Percentiles rank a stretch among this genome's conserved stretches.
These are phyloP conservation scores for Arge pagana DNA, from an alignment of 2,888 invertebrate species.

Conservation along the genomic window DNA sequence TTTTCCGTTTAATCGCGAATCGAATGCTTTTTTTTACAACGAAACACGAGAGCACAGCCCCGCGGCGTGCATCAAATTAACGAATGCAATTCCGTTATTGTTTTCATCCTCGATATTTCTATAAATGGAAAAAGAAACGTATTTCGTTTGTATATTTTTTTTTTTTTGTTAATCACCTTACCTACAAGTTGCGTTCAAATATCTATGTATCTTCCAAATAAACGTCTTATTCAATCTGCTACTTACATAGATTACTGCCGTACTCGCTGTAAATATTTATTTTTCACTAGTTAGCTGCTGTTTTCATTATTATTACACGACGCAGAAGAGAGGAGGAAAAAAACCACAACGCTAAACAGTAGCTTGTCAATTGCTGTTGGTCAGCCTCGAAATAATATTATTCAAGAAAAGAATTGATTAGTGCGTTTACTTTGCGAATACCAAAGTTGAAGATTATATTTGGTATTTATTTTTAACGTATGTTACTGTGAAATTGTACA, in stretches of 20 bases:
- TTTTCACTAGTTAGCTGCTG: no score
- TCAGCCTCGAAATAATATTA: no score
- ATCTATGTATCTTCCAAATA: slow-evolving; percentile 54
- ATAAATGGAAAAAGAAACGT: slow-evolving; percentile 33
- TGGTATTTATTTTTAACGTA: slow-evolving; percentile 8
- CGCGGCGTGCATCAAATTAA: no score
- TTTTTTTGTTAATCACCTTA: slow-evolving; percentile 42
- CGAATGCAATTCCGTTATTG: no score
- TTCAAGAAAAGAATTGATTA: no score
- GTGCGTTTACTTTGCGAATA: no score
- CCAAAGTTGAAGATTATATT: no score
- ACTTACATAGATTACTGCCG: slow-evolving; percentile 29
- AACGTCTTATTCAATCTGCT: slow-evolving; percentile 44
- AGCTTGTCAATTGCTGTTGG: no score
- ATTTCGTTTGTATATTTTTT: slow-evolving; percentile 55
- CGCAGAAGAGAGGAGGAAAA: no score
- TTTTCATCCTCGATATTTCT: no score
- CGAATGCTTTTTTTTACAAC: slow-evolving; percentile 41
- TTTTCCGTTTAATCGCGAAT: slow-evolving; percentile 36
- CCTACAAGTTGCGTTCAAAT: slow-evolving; percentile 43
- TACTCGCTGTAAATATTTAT: slow-evolving; percentile 33
- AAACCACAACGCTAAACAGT: no score
- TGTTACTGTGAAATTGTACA: slow-evolving; percentile 10
- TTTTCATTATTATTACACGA: no score
- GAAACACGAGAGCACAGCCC: slow-evolving; percentile 23